Evolutionary conservation across 2,888 invertebrate genomes (phyloP), one percentile per base, ranked within the genome.

Genomic region (Phaedon cochleariae): DNA sequence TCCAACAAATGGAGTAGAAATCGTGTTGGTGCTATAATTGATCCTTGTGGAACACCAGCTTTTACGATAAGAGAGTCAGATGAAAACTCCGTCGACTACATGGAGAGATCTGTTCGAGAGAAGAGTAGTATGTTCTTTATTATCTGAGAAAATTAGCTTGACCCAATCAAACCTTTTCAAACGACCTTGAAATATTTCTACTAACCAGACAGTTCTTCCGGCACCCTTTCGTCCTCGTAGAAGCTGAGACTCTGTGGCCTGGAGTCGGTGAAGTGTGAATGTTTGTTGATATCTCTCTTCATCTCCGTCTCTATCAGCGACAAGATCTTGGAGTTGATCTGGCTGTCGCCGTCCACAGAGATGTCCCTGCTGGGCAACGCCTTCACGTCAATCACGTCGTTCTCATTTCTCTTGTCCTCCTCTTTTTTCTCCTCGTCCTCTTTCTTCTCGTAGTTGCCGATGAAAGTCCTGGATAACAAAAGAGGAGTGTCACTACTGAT

Each of bases 311-410:
- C 84, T 26, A 83, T 83, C 26, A 84, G 73, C 15, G 80, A 80
- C 54, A 83, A 66, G 49, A 84, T 84, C 73, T 84, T 84, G 12
- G 82, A 78, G 71, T 88, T 89, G 41, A 89, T 89, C 51, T 88
- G 88, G 21, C 86, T 76, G 74, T 89, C 88, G 0, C 85, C 84
- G 69, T 88, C 88, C 17, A 88, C 80, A 0, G 88, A 88, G 7
- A 73, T 59, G 12, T 72, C 71, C 41, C 83, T 76, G 67, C 82
- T 82, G 4, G 82, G 82, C n/a, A 82, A 81, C 59, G 79, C 76
- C 20, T 75, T 70, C 63, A 74, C 78, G 57, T 76, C 74, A 65
- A 79, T 80, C 7, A 81, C 80, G 61, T 75, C 74, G 54, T 73
- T 72, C 51, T 59, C 68, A 7, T 18, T 29, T 2, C 29, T 45